These are phyloP conservation scores for Epicauta chinensis DNA, from an alignment of 1,140 invertebrate species.

Conservation along the genomic window DNA sequence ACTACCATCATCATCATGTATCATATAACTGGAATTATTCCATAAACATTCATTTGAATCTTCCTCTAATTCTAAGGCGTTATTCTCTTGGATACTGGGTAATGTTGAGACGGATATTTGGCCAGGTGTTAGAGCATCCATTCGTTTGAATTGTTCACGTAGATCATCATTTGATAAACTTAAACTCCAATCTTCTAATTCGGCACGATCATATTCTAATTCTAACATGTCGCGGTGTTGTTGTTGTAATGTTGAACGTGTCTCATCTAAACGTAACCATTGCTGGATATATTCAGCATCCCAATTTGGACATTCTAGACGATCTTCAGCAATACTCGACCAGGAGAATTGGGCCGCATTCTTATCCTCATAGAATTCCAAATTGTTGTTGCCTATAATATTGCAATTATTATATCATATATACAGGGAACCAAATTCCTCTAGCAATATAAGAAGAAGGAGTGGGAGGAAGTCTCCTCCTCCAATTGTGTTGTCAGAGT, in stretches of 20 bases:
- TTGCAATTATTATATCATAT: background rate
- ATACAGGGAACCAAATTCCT: too few relatives aligned
- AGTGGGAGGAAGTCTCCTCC: too few relatives aligned
- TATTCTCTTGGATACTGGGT: constrained; percentile 66
- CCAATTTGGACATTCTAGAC: constrained; percentile 56
- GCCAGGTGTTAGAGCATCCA: constrained; percentile 45
- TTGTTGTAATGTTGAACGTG: constrained; percentile 56
- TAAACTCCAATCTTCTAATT: constrained; percentile 74
- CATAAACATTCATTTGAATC: constrained; percentile 66
- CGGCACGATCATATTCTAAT: constrained; percentile 65
- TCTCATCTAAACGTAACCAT: constrained; percentile 65
- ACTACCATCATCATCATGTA: constrained; percentile 49
- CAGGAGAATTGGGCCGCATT: constrained; percentile 46
- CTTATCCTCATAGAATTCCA: constrained; percentile 30
- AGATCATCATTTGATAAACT: constrained; percentile 63
- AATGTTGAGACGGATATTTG: constrained; percentile 56
- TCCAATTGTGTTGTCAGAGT: too few relatives aligned
- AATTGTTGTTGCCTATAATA: constrained; percentile 32
- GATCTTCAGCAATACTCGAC: constrained; percentile 50
- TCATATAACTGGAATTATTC: constrained; percentile 59
- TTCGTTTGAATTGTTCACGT: constrained; percentile 42
- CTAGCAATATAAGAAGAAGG: too few relatives aligned
- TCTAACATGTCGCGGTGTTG: constrained; percentile 61
- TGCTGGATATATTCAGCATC: constrained; percentile 69
- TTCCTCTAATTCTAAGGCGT: constrained; percentile 63